A percentile compares a stretch with the other conserved stretches of the same genome.
Conservation (phyloP, 2,888 invertebrate species). For the Drosophila macrospina region DNA sequence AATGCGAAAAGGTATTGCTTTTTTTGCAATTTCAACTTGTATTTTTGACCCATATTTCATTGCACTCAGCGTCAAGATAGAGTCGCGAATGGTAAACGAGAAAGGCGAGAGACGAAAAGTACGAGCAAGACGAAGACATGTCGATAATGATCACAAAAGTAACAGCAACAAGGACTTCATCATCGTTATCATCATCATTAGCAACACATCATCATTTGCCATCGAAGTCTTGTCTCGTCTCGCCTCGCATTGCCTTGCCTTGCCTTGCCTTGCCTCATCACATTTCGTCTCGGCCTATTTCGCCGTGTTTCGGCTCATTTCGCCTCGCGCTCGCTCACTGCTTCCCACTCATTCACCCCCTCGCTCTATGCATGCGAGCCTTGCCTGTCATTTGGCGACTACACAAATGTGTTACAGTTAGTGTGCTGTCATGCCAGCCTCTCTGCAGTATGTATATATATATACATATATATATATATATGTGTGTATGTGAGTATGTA, state of each 20-base stretch:
- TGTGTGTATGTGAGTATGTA: background rate
- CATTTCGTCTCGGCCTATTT: conserved; percentile 21
- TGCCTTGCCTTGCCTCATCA: conserved; percentile 1
- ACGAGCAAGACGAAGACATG: conserved; percentile 21
- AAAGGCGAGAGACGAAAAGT: conserved; percentile 10
- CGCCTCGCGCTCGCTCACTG: background rate
- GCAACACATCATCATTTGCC: conserved; percentile 70
- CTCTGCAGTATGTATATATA: conserved; percentile 12
- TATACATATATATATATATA: conserved; percentile 1
- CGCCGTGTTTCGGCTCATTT: conserved; percentile 24
- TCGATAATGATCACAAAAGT: conserved; percentile 61
- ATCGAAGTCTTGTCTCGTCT: conserved; percentile 47
- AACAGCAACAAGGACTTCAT: conserved; percentile 33
- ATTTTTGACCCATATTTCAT: conserved; percentile 72
- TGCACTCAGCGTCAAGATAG: conserved; percentile 40
- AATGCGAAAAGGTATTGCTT: conserved; percentile 36
- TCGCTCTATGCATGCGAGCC: background rate
- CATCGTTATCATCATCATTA: conserved; percentile 56
- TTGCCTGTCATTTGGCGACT: conserved; percentile 40
- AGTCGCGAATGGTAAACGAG: conserved; percentile 21
- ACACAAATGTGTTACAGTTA: conserved; percentile 56
- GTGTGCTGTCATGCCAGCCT: conserved; percentile 41
- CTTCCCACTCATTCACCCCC: conserved; percentile 17
- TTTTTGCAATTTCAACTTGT: conserved; percentile 61
- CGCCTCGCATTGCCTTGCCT: background rate